Percentiles rank a stretch among this genome's conserved stretches.
phyloP scores from a whole-genome alignment of 2,888 invertebrate genomes.

The Aporophyla nigra region DNA sequence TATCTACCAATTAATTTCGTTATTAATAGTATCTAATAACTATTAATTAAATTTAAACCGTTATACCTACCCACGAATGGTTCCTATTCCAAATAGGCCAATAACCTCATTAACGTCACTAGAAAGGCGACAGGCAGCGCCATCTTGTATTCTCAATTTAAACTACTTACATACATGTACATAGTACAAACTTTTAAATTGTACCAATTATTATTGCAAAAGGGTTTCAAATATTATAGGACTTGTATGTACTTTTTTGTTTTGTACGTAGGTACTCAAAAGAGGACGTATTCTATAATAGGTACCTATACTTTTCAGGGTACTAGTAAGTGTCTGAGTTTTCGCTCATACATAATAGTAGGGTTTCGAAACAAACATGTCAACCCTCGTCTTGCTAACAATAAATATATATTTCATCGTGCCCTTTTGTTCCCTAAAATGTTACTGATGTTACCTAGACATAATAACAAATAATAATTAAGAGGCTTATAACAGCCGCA shows the following conservation, averaged over 20 bases:
- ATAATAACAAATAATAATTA: no score
- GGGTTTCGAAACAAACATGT: constrained; percentile 3
- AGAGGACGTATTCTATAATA: no score
- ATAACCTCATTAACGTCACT: background rate
- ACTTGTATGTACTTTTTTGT: background rate
- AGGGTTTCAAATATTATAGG: background rate
- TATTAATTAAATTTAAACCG: background rate
- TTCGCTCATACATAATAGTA: background rate
- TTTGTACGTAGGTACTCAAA: no score
- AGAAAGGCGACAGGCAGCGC: constrained; percentile 10
- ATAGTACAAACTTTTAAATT: background rate
- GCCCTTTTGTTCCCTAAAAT: background rate
- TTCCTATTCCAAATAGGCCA: background rate
- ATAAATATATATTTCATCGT: background rate
- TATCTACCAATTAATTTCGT: background rate
- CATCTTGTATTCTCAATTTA: constrained; percentile 25
- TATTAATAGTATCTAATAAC: no score
- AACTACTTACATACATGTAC: no score
- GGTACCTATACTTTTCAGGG: background rate
- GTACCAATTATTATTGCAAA: background rate
- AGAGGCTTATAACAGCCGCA: no score
- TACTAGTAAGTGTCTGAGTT: background rate
- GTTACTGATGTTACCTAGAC: background rate
- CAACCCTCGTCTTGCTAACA: constrained; percentile 35
- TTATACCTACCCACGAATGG: background rate